These are phyloP conservation scores for Synergus umbraculus DNA, from an alignment of 2,888 invertebrate species.

Conservation along the genomic window DNA sequence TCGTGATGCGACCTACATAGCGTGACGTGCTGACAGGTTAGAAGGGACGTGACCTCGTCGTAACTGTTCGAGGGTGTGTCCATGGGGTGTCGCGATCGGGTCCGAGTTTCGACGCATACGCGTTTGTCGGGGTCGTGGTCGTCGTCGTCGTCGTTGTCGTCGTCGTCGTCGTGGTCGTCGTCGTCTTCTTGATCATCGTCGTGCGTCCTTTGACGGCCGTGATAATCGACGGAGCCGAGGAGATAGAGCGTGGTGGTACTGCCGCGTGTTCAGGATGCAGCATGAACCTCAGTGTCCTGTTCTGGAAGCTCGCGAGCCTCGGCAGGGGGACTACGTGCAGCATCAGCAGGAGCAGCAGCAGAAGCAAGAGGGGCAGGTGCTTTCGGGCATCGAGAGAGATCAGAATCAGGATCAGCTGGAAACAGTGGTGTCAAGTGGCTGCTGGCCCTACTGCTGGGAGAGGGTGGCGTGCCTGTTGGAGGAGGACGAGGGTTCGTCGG, in stretches of 20 bases:
- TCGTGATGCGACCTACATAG: slow-evolving; percentile 53
- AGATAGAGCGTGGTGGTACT: slow-evolving; percentile 52
- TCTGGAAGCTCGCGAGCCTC: slow-evolving; percentile 74
- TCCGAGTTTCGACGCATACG: slow-evolving; percentile 31
- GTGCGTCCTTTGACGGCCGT: slow-evolving; percentile 44
- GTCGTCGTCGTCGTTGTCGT: slow-evolving; percentile 43
- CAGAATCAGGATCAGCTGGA: neutral
- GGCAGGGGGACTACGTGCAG: slow-evolving; percentile 69
- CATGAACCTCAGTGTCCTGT: slow-evolving; percentile 75
- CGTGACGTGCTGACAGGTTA: slow-evolving; percentile 42
- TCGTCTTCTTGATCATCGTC: slow-evolving; percentile 36
- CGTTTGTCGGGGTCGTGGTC: neutral
- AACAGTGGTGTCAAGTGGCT: slow-evolving; percentile 18
- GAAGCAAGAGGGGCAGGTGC: slow-evolving; percentile 57
- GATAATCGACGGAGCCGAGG: slow-evolving; percentile 54
- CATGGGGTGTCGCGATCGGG: slow-evolving; percentile 60
- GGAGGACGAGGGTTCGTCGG: slow-evolving; percentile 50
- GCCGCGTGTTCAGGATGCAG: slow-evolving; percentile 74
- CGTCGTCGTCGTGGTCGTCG: slow-evolving; percentile 44
- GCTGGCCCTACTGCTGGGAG: slow-evolving; percentile 24
- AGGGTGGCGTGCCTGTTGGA: slow-evolving; percentile 26
- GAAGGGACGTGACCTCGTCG: slow-evolving; percentile 39
- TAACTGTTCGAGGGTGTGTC: slow-evolving; percentile 55
- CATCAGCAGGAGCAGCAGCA: slow-evolving; percentile 39
- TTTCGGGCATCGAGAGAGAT: slow-evolving; percentile 56